Percentiles rank a stretch among this genome's conserved stretches.
These are phyloP conservation scores for Drosophila kohkoa DNA, from an alignment of 1,140 invertebrate genomes.

Conservation along the genomic window DNA sequence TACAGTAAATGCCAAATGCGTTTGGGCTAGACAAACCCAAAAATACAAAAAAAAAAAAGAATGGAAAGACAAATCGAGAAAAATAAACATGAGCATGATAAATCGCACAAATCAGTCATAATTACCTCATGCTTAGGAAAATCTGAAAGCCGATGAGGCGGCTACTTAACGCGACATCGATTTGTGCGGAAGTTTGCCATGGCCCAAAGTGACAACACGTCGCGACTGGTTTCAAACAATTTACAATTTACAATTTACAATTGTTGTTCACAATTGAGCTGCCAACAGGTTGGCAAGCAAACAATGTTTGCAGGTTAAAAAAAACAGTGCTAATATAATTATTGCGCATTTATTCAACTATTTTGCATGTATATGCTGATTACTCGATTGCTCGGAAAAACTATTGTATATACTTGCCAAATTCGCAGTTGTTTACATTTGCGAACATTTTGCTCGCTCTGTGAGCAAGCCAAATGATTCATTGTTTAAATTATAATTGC, in stretches of 20 bases:
- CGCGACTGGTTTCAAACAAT: slow-evolving; percentile 60
- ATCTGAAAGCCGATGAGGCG: slow-evolving; percentile 36
- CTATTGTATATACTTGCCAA: slow-evolving; percentile 39
- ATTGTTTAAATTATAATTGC: slow-evolving; percentile 50
- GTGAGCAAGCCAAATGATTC: slow-evolving; percentile 18
- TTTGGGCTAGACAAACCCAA: slow-evolving; percentile 20
- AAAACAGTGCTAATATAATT: slow-evolving; percentile 47
- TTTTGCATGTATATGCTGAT: slow-evolving; percentile 41
- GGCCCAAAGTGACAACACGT: slow-evolving; percentile 34
- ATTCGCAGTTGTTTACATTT: slow-evolving; percentile 44
- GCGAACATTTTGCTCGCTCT: slow-evolving; percentile 4
- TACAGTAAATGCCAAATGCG: slow-evolving; percentile 39
- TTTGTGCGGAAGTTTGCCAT: slow-evolving; percentile 28
- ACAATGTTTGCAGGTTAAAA: slow-evolving; percentile 26
- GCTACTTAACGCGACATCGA: slow-evolving; percentile 30
- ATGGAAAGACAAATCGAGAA: slow-evolving; percentile 10
- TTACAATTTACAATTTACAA: slow-evolving; percentile 72
- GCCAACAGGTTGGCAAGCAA: slow-evolving; percentile 65
- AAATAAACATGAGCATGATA: slow-evolving; percentile 49
- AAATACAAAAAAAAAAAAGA: slow-evolving; percentile 14
- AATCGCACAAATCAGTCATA: slow-evolving; percentile 64
- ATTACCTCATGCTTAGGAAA: slow-evolving; percentile 51
- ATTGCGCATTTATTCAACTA: slow-evolving; percentile 65
- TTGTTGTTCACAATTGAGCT: slow-evolving; percentile 60
- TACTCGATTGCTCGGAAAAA: slow-evolving; percentile 9